Conservation (phyloP, 2,113 vertebrate species). For the Ginglymostoma cirratum region DNA sequence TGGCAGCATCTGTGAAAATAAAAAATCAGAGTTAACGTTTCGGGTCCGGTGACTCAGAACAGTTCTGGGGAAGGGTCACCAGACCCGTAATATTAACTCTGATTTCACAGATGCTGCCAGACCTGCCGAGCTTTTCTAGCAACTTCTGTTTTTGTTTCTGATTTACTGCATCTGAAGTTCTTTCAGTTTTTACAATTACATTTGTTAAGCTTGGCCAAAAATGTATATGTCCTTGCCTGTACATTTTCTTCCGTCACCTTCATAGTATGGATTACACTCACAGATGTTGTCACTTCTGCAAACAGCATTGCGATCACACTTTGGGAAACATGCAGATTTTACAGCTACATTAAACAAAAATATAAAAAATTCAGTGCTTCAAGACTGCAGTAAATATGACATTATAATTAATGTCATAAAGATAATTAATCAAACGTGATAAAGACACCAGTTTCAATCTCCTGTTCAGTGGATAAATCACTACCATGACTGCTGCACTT, state of each 20-base stretch:
- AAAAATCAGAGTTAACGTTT: too few species aligned
- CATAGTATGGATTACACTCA: slow-evolving; percentile 68
- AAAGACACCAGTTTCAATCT: not conserved
- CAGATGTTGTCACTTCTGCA: slow-evolving; percentile 66
- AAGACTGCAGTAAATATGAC: not conserved
- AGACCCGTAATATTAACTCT: too few species aligned
- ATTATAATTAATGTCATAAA: not conserved
- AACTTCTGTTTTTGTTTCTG: too few species aligned
- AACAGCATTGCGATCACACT: slow-evolving; percentile 67
- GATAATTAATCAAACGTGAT: not conserved
- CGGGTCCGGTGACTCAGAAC: too few species aligned
- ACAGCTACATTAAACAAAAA: slow-evolving; percentile 43
- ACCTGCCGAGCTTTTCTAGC: too few species aligned
- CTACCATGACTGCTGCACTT: not conserved
- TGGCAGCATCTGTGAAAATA: too few species aligned
- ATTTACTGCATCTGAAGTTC: too few species aligned
- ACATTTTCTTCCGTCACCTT: slow-evolving; percentile 76
- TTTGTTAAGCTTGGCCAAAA: not conserved
- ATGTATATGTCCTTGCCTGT: slow-evolving; percentile 50
- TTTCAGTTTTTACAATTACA: not conserved
- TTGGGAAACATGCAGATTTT: slow-evolving; percentile 59
- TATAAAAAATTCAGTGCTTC: not conserved
- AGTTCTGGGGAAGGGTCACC: too few species aligned
- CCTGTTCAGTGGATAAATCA: not conserved
- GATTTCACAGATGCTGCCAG: too few species aligned